phyloP scores from a whole-genome alignment of 2,888 invertebrate species.

The Hemicrepidius hirtus region DNA sequence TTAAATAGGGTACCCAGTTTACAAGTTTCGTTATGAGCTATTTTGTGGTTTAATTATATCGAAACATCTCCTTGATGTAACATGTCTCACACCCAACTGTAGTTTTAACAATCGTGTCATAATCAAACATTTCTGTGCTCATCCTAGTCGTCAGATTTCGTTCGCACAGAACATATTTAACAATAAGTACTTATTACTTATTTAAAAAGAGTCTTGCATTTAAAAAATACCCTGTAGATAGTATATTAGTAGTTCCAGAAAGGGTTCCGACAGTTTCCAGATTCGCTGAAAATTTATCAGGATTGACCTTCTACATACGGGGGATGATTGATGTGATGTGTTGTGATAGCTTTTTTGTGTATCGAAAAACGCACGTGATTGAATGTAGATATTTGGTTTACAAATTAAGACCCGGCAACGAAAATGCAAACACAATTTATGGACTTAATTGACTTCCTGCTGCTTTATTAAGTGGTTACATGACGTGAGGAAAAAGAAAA shows the following conservation, averaged over 20 bases:
- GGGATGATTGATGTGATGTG: slow-evolving; percentile 42
- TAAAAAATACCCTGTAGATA: too few species aligned
- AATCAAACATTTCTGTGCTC: too few species aligned
- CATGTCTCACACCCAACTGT: too few species aligned
- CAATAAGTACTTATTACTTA: too few species aligned
- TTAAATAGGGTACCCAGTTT: too few species aligned
- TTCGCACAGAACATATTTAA: too few species aligned
- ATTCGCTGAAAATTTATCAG: slow-evolving; percentile 37
- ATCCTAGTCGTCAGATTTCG: too few species aligned
- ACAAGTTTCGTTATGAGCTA: too few species aligned
- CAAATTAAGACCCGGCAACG: slow-evolving; percentile 33
- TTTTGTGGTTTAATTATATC: too few species aligned
- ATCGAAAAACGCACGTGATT: slow-evolving; percentile 33
- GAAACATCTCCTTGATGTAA: too few species aligned
- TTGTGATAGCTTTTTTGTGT: slow-evolving; percentile 43
- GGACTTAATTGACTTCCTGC: slow-evolving; percentile 33
- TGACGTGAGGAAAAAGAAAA: slow-evolving; percentile 26
- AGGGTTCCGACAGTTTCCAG: slow-evolving; percentile 30
- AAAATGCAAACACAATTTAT: slow-evolving; percentile 34
- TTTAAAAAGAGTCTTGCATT: too few species aligned
- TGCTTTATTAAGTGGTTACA: slow-evolving; percentile 29
- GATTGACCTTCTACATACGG: slow-evolving; percentile 36
- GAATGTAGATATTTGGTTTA: slow-evolving; percentile 37
- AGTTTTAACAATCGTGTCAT: too few species aligned
- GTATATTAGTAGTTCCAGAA: slow-evolving; percentile 33